Evolutionary conservation across 2,888 invertebrate genomes (phyloP), one percentile per base, ranked within the genome.

Genomic region (Agonopterix heracliana): DNA sequence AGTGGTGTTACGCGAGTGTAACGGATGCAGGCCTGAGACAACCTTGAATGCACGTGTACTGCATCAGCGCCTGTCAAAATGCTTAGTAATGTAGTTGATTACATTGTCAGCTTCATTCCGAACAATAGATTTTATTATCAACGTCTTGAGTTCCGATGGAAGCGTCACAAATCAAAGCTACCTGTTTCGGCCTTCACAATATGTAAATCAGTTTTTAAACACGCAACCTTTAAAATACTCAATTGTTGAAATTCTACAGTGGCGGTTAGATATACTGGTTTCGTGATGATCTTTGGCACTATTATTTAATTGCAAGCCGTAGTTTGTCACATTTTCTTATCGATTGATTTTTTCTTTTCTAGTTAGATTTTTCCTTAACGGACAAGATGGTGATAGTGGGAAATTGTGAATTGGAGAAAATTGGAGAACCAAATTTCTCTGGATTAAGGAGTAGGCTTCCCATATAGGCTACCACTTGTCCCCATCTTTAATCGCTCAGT

Each of bases 1-100:
- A 60, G 51, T 58, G 64, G 68, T 63, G 81, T 26, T 71, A 62
- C 57, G 55, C 54, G 52, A 61, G 54, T 51, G 57, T 34, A 47
- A 69, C 76, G 78, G 79, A 81, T 78, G 76, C 71, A 62, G 60
- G 64, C 62, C 53, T 61, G 61, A 66, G 63, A 59, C 61, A 74
- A 68, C 81, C 82, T 81, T 80, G 72, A 63, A 56, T 64, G 74
- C 68, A 71, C 81, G 77, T 79, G 78, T 63, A 65, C 56, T 72
- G 80, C 77, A 81, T 81, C 73, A 38, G 9, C 35, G 42, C 36
- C 13, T 8, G 41, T 14, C 10, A 26, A 17, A 41, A 13, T 13
- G 9, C 40, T 12, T 43, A n/a, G 10, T 9, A 10, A 10, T 17
- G 2, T 44, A 26, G 44, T 44, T 34, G 34, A 34, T 44, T 34